Conservation (phyloP, 2,113 vertebrate genomes). For the Ophiodon elongatus region DNA sequence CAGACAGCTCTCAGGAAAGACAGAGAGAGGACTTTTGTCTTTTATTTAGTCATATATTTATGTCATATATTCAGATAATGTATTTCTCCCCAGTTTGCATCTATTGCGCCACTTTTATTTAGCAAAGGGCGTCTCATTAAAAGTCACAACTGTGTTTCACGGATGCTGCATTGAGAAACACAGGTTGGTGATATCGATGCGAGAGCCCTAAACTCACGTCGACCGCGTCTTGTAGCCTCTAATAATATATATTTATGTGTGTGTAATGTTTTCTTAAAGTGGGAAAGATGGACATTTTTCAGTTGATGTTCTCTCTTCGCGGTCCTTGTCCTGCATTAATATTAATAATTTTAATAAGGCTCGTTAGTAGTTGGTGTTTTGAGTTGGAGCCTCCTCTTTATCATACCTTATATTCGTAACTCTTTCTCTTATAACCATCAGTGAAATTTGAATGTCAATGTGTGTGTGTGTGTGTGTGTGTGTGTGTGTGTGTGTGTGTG, state of each 20-base stretch:
- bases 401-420: neutral
- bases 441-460: neutral
- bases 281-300: neutral
- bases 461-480: constrained; percentile 10
- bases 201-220: neutral
- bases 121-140: neutral
- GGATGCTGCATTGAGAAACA: neutral
- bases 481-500: neutral
- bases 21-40: neutral
- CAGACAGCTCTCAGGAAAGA: neutral
- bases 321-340: neutral
- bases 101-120: neutral
- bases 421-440: neutral
- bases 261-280: neutral
- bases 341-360: neutral
- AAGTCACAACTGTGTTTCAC: neutral
- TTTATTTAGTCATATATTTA: neutral
- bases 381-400: neutral
- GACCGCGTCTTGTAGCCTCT: neutral
- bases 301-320: neutral
- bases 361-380: neutral
- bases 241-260: neutral
- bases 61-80: neutral
- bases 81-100: neutral
- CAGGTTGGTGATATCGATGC: neutral